Conservation (phyloP, 1,140 invertebrate genomes). For the Halyomorpha halys region DNA sequence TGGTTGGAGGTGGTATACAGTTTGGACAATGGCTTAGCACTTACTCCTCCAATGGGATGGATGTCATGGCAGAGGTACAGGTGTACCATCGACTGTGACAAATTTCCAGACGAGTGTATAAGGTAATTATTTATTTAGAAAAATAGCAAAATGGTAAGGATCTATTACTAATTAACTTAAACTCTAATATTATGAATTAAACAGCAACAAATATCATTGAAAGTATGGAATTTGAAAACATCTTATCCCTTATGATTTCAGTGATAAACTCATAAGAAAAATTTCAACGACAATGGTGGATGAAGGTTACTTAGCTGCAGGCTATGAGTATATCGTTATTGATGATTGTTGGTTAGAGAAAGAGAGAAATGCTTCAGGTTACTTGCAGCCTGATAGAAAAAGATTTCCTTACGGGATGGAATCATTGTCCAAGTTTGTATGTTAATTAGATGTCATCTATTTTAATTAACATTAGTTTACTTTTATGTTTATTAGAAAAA, state of each 20-base stretch:
- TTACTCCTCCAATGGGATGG: constrained; percentile 67
- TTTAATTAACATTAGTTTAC: no score
- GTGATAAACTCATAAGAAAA: constrained; percentile 45
- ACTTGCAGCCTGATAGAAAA: constrained; percentile 42
- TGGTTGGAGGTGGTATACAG: constrained; percentile 1
- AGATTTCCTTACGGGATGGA: constrained; percentile 52
- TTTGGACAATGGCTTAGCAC: constrained; percentile 47
- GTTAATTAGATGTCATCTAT: constrained; percentile 23
- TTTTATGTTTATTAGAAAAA: no score
- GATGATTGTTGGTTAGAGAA: constrained; percentile 51
- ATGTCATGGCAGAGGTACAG: constrained; percentile 62
- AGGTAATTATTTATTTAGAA: constrained; percentile 37
- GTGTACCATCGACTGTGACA: constrained; percentile 56
- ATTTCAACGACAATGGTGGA: constrained; percentile 45
- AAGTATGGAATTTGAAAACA: background rate
- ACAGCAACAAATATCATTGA: background rate
- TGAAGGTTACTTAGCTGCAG: constrained; percentile 45
- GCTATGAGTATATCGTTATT: constrained; percentile 49
- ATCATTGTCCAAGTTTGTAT: constrained; percentile 47
- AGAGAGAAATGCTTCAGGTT: constrained; percentile 39
- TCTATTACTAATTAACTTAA: background rate
- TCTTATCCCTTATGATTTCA: constrained; percentile 30
- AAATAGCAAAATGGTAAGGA: no score
- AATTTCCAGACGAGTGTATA: constrained; percentile 57
- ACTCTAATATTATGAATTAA: background rate